Conservation (phyloP, 2,113 vertebrate species). For the Scophthalmus maximus region DNA sequence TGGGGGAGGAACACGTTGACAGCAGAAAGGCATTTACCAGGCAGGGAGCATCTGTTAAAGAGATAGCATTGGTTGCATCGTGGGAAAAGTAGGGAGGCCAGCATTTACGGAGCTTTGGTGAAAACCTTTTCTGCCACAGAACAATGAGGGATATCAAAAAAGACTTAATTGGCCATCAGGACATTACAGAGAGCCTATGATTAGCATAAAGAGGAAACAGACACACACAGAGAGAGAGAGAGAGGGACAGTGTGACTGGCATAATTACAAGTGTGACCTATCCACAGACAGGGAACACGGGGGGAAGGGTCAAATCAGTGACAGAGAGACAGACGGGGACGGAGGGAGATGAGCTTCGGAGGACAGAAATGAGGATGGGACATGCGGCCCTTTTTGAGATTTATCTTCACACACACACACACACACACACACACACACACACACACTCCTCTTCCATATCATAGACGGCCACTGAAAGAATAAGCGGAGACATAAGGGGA, state of each 20-base stretch:
- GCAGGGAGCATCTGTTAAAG: too few relatives aligned
- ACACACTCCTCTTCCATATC: conserved; percentile 8
- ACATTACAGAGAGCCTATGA: conserved; percentile 53
- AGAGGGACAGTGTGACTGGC: conserved; percentile 56
- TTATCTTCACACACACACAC: not conserved
- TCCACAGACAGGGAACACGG: conserved; percentile 67
- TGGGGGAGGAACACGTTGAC: too few relatives aligned
- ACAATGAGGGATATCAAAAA: conserved; percentile 40
- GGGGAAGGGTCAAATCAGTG: conserved; percentile 60
- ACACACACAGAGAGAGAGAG: conserved; percentile 9
- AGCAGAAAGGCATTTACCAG: too few relatives aligned
- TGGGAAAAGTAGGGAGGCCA: too few relatives aligned
- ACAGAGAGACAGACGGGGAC: conserved; percentile 27
- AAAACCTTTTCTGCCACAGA: not conserved
- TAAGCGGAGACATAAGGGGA: conserved; percentile 54
- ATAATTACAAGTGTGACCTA: conserved; percentile 77
- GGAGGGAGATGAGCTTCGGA: not conserved
- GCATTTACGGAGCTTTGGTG: not conserved
- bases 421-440: conserved; percentile 12
- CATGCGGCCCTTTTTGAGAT: conserved; percentile 23
- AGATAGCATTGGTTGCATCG: too few relatives aligned
- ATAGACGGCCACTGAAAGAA: conserved; percentile 13
- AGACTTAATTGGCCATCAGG: conserved; percentile 70
- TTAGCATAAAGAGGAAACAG: conserved; percentile 60
- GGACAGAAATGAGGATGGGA: conserved; percentile 35